Evolutionary conservation across 1,140 invertebrate species (phyloP).

Genomic region (Diachasmimorpha longicaudata): DNA sequence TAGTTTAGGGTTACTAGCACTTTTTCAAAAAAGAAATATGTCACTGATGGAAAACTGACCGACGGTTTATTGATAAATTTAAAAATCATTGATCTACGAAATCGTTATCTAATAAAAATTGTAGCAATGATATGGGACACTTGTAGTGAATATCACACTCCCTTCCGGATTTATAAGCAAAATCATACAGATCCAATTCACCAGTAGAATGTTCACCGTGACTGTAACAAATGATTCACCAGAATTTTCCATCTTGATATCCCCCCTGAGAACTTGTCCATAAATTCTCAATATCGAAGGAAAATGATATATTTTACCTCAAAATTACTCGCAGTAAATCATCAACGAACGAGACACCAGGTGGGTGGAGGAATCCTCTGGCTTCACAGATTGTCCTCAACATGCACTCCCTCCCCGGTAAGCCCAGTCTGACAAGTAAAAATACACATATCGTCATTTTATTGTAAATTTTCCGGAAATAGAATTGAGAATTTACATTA

Average conservation of each 20-base stretch:
- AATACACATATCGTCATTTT: conserved; percentile 1
- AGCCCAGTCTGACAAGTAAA: conserved; percentile 63
- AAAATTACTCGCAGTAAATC: conserved; percentile 72
- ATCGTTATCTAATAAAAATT: conserved; percentile 45
- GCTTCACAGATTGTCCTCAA: conserved; percentile 74
- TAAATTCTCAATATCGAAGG: conserved; percentile 11
- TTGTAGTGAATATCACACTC: conserved; percentile 47
- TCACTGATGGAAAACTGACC: too few species aligned
- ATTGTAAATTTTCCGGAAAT: neutral
- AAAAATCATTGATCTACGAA: neutral
- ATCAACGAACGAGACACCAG: conserved; percentile 70
- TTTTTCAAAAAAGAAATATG: too few species aligned
- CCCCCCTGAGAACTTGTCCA: neutral
- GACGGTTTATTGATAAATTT: neutral
- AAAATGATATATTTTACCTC: conserved; percentile 59
- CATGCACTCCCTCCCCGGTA: conserved; percentile 71
- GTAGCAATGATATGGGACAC: conserved; percentile 55
- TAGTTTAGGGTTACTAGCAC: too few species aligned
- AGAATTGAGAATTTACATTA: neutral
- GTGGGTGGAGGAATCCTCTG: conserved; percentile 63
- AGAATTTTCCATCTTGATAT: conserved; percentile 9
- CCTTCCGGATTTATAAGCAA: conserved; percentile 39
- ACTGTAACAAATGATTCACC: conserved; percentile 43
- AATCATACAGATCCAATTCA: conserved; percentile 46
- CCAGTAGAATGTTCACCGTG: conserved; percentile 36